Evolutionary conservation across 2,888 invertebrate genomes (phyloP), one percentile per base, ranked within the genome.

Genomic region (Lampropteryx suffumata): DNA sequence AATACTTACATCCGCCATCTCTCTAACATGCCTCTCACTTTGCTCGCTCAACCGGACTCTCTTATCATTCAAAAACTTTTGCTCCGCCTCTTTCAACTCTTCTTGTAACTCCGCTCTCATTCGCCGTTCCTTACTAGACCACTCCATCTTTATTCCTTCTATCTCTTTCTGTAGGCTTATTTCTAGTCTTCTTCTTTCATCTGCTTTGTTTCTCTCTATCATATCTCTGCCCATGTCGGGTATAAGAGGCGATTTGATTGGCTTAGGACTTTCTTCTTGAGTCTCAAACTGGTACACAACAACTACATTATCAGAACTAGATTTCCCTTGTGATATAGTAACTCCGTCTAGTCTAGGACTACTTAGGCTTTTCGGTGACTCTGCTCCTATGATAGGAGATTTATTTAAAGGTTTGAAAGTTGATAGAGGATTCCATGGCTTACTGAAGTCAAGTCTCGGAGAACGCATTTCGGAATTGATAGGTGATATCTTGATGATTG

Each of bases 111-210:
- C 92, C 11, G 90, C 86, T 69, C 77, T 92, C 91, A 74, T 89
- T 76, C 71, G 92, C 82, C 73, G 92, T 64, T 81, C 93, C 79
- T 70, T 92, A 50, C 86, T 85, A 53, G 92, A 89, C 65, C 93
- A 88, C 42, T 93, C 92, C 56, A 92, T 89, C 62, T 92, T 92
- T 39, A 92, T 78, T 58, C 79, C 69, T 61, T 92, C 88, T 57
- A 92, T 77, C 71, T 92, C 92, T 48, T 88, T 90, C 67, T 92
- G 84, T 55, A 89, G 61, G 28, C 82, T 71, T 44, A 88, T 65
- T 62, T 90, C 89, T 40, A 88, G 55, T 68, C 88, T 76, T 69
- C 84, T 82, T 44, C 76, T 80, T 57, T 86, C 85, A 57, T 87
- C 87, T 46, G 71, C 77, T 57, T 86, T 89, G 45, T 77, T 85